Evolutionary conservation across 2,113 vertebrate genomes (phyloP).

Genomic region (Willisornis vidua): DNA sequence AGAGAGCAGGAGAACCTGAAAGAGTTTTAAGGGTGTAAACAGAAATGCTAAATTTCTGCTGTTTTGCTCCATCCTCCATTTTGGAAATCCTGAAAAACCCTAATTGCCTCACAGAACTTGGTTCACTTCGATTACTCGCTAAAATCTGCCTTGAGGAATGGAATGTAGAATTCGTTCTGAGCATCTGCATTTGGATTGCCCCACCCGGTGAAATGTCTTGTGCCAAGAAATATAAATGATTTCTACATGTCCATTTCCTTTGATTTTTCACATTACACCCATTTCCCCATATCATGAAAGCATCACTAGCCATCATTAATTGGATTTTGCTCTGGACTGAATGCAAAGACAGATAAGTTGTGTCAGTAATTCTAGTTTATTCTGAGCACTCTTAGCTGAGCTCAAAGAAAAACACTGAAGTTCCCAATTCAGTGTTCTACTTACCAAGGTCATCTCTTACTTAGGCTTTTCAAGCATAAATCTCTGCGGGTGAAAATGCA

Average conservation of each 20-base stretch:
- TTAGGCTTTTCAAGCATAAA: constrained; percentile 41
- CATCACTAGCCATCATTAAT: background rate
- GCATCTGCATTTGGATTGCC: background rate
- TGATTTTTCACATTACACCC: background rate
- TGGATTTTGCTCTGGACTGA: background rate
- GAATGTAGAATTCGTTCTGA: background rate
- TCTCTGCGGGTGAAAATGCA: constrained; percentile 16
- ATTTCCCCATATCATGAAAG: background rate
- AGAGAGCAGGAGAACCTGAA: background rate
- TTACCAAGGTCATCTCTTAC: constrained; percentile 6
- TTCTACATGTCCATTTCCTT: background rate
- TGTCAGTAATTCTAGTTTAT: background rate
- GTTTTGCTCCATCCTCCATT: background rate
- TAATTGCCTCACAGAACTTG: background rate
- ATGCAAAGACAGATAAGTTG: background rate
- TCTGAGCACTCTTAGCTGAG: background rate
- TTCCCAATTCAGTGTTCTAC: background rate
- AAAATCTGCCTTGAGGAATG: background rate
- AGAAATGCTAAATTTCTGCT: background rate
- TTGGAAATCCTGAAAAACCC: background rate
- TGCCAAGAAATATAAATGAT: background rate
- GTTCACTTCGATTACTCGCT: background rate
- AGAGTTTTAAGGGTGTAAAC: background rate
- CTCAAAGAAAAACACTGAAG: background rate
- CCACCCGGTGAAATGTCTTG: background rate